phyloP scores from a whole-genome alignment of 2,888 invertebrate genomes.

The Pterostichus niger region DNA sequence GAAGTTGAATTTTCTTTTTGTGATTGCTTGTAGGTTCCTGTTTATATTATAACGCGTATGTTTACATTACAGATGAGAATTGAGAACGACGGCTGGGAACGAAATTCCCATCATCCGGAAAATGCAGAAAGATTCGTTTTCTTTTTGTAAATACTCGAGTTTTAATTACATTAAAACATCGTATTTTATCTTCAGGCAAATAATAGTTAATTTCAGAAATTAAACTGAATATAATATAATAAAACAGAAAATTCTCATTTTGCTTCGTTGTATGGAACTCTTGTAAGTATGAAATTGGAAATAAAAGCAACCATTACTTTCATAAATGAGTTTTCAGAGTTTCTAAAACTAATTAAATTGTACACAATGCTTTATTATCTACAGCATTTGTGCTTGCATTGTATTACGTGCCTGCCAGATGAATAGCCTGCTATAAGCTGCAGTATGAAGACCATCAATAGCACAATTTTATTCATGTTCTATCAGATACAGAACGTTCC shows the following conservation, averaged over 20 bases:
- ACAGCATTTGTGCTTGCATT: constrained; percentile 63
- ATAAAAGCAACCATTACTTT: constrained; percentile 67
- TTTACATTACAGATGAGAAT: constrained; percentile 45
- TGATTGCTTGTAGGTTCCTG: constrained; percentile 59
- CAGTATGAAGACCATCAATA: constrained; percentile 60
- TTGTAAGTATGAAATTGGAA: constrained; percentile 67
- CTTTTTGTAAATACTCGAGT: constrained; percentile 51
- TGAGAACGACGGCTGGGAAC: background rate
- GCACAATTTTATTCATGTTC: constrained; percentile 59
- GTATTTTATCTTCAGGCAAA: constrained; percentile 56
- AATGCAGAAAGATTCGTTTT: constrained; percentile 50
- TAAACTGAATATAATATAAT: constrained; percentile 64
- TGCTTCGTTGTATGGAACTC: constrained; percentile 50
- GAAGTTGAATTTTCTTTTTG: constrained; percentile 58
- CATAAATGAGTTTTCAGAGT: constrained; percentile 67
- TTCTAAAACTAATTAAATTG: constrained; percentile 67
- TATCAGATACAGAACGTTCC: constrained; percentile 45
- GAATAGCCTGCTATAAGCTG: constrained; percentile 58
- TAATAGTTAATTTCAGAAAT: constrained; percentile 66
- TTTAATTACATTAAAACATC: constrained; percentile 64
- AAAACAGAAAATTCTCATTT: constrained; percentile 64
- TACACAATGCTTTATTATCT: constrained; percentile 67
- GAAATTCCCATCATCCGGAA: constrained; percentile 46
- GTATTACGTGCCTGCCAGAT: constrained; percentile 44
- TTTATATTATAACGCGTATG: constrained; percentile 47